Percentiles rank a stretch among this genome's conserved stretches.
Conservation (phyloP, 37 sponge, comb jelly and placozoan genomes). For the Aphrocallistes beatrix region DNA sequence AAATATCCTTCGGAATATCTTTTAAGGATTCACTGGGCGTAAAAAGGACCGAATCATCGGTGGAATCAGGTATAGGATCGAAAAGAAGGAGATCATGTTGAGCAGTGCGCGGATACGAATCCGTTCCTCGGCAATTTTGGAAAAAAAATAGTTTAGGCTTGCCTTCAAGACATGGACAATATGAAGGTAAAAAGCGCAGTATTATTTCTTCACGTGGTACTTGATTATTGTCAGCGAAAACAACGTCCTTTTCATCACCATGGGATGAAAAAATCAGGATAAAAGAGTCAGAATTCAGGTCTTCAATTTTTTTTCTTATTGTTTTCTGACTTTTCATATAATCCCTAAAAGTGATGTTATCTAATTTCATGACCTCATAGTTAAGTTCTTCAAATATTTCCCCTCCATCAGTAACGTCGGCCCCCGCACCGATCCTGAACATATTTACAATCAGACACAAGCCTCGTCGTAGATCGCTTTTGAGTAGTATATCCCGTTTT, state of each 20-base stretch:
- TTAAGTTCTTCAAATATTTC: background rate
- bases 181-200: background rate
- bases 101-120: no score
- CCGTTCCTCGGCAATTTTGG: slow-evolving; percentile 14
- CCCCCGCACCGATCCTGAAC: background rate
- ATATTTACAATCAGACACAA: background rate
- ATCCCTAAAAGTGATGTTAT: background rate
- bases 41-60: no score
- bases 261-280: background rate
- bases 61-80: no score
- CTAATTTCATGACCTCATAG: background rate
- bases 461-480: no score
- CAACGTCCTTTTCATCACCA: slow-evolving; percentile 1
- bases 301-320: background rate
- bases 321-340: background rate
- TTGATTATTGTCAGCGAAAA: background rate
- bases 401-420: background rate
- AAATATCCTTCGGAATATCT: background rate
- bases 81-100: no score
- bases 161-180: background rate
- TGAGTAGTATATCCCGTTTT: no score
- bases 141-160: background rate
- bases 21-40: no score
- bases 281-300: background rate
- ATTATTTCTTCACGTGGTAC: background rate